A percentile compares a stretch with the other conserved stretches of the same genome.
These are phyloP conservation scores for Pachyuromys duprasi DNA, from an alignment of 2,797 vertebrate species.

Conservation along the genomic window DNA sequence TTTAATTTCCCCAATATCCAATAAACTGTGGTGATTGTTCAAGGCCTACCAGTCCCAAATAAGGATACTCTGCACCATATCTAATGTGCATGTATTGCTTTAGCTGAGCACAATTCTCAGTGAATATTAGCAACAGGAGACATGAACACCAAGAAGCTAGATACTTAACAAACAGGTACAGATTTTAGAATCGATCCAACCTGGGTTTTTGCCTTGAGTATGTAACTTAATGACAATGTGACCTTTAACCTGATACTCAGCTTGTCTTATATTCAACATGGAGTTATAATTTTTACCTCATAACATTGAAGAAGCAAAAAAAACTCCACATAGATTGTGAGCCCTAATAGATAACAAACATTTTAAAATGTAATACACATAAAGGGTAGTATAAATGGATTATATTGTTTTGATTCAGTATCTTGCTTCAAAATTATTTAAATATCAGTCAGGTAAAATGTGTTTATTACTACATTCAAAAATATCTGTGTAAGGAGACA, in stretches of 20 bases:
- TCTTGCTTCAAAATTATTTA: neutral
- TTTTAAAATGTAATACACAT: neutral
- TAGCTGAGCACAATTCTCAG: neutral
- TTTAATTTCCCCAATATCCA: neutral
- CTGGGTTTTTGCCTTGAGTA: neutral
- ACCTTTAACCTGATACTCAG: neutral
- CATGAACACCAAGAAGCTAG: neutral
- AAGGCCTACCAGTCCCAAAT: neutral
- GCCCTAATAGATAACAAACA: neutral
- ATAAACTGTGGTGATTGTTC: neutral
- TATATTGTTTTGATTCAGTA: slow-evolving; percentile 16
- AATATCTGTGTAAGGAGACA: neutral
- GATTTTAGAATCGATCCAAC: neutral
- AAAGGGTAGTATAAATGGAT: neutral
- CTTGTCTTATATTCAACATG: neutral
- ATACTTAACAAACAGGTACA: neutral
- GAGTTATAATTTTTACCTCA: neutral
- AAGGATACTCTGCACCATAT: neutral
- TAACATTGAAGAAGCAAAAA: neutral
- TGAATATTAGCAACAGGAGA: neutral
- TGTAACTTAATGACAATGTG: neutral
- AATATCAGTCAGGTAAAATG: neutral
- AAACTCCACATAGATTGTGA: neutral
- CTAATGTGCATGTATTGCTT: neutral
- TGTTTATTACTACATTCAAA: neutral